Evolutionary conservation across 1,140 invertebrate genomes (phyloP).

Genomic region (Lordiphosa mommai): DNA sequence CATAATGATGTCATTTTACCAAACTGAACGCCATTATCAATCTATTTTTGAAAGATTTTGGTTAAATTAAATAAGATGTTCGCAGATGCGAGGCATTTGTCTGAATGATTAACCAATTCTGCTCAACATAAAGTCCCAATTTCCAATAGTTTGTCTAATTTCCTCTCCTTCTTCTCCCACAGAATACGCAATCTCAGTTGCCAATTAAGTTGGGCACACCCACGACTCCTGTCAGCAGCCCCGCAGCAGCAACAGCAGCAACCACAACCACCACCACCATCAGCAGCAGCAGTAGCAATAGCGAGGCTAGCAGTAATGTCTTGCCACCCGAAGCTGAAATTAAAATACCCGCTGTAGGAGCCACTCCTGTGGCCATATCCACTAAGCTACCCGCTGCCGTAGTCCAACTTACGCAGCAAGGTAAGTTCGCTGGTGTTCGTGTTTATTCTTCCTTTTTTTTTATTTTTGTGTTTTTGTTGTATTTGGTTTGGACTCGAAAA

Average conservation of each 20-base stretch:
- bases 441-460: conserved; percentile 39
- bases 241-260: conserved; percentile 13
- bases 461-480: conserved; percentile 51
- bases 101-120: conserved; percentile 31
- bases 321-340: conserved; percentile 81
- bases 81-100: conserved; percentile 71
- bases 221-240: conserved; percentile 8
- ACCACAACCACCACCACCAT: conserved; percentile 22
- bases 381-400: conserved; percentile 83
- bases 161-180: neutral
- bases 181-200: conserved; percentile 77
- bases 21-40: conserved; percentile 39
- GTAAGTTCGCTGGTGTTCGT: conserved; percentile 64
- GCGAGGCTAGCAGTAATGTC: conserved; percentile 60
- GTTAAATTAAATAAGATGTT: conserved; percentile 43
- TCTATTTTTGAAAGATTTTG: conserved; percentile 59
- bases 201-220: conserved; percentile 42
- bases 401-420: conserved; percentile 82
- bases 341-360: conserved; percentile 84
- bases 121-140: neutral
- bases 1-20: conserved; percentile 45
- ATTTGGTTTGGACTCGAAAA: conserved; percentile 32
- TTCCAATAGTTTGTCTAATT: neutral
- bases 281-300: conserved; percentile 13
- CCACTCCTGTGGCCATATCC: conserved; percentile 83